These are phyloP conservation scores for Panagrolaimus sp. DNA, from an alignment of 1,140 invertebrate genomes.

Conservation along the genomic window DNA sequence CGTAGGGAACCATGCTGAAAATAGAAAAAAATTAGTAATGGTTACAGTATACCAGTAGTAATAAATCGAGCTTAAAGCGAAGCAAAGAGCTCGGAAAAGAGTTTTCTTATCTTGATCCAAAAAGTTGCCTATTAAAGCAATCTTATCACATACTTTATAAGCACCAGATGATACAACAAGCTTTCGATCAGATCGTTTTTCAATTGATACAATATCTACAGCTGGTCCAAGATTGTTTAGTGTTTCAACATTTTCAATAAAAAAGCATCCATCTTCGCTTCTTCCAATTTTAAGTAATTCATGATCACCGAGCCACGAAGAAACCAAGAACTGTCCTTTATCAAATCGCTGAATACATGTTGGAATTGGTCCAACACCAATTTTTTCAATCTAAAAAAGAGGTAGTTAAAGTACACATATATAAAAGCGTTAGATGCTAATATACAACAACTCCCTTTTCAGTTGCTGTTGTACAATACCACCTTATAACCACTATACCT, in stretches of 20 bases:
- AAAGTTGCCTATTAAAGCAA: no score
- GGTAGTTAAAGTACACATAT: no score
- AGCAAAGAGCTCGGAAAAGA: no score
- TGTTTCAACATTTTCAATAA: not conserved
- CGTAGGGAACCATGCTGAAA: not conserved
- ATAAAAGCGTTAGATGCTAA: no score
- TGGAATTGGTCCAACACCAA: not conserved
- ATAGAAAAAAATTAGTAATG: no score
- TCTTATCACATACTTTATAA: not conserved
- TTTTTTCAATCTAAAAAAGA: conserved; percentile 2
- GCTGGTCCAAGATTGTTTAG: not conserved
- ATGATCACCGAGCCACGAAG: not conserved
- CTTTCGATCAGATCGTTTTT: not conserved
- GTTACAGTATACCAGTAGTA: no score
- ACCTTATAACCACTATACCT: not conserved
- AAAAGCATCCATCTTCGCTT: not conserved
- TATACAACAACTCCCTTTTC: no score
- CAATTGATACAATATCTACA: not conserved
- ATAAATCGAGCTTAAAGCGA: no score
- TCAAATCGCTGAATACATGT: not conserved
- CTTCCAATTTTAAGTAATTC: not conserved
- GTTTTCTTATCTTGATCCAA: no score
- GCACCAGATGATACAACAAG: not conserved
- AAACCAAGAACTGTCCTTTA: conserved; percentile 1
- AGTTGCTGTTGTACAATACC: not conserved